A percentile compares a stretch with the other conserved stretches of the same genome.
Evolutionary conservation across 2,888 invertebrate species (phyloP).

Genomic region (Eristalinus aeneus): DNA sequence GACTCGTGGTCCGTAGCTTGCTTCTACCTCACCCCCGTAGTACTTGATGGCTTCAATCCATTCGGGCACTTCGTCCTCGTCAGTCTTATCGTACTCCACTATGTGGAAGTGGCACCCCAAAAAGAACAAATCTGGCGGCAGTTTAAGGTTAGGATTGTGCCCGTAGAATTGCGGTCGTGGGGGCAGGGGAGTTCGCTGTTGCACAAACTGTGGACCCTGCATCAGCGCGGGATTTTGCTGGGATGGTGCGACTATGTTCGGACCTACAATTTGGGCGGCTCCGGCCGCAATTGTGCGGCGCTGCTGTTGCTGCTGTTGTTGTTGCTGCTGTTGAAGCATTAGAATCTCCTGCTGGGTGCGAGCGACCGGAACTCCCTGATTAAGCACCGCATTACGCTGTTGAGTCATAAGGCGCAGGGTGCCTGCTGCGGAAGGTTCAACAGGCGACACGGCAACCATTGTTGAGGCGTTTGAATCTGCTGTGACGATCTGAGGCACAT

Average conservation of each 20-base stretch:
- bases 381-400: constrained; percentile 86
- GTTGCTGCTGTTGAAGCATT: constrained; percentile 82
- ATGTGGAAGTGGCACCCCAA: constrained; percentile 96
- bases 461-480: constrained; percentile 79
- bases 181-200: constrained; percentile 79
- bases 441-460: constrained; percentile 71
- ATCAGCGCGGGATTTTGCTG: constrained; percentile 75
- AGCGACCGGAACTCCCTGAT: constrained; percentile 76
- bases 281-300: constrained; percentile 81
- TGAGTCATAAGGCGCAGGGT: constrained; percentile 91
- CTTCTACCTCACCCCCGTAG: constrained; percentile 94
- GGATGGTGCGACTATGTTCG: constrained; percentile 75
- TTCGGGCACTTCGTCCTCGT: constrained; percentile 83
- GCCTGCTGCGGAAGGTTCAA: constrained; percentile 86
- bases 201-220: constrained; percentile 57
- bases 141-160: constrained; percentile 94
- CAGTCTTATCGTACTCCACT: constrained; percentile 89
- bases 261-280: constrained; percentile 75
- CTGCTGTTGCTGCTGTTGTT: constrained; percentile 81
- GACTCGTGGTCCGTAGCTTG: constrained; percentile 90
- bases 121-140: constrained; percentile 93
- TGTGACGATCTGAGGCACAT: constrained; percentile 71
- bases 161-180: constrained; percentile 92
- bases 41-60: constrained; percentile 89
- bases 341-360: constrained; percentile 81